Evolutionary conservation across 2,113 vertebrate genomes (phyloP), one percentile per base, ranked within the genome.

Genomic region (Fregata magnificens): DNA sequence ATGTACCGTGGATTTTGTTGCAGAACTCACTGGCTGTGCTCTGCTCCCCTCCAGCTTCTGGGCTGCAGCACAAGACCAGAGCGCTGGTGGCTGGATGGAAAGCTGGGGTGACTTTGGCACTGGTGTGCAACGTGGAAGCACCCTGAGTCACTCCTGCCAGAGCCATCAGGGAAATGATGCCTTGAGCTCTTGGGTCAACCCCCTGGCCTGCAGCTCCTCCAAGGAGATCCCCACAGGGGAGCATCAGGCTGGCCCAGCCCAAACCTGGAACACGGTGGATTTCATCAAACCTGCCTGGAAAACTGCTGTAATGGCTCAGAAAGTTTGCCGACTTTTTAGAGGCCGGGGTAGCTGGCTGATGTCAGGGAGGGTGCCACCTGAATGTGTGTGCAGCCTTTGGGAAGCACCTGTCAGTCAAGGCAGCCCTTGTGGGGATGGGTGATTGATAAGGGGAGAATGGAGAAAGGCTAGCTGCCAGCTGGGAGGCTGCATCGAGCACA

Each of bases 121-220:
- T 32, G 34, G 17, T 0, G 2, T 12, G 20, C 34, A 16, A 3
- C 2, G 1, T 19, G 16, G 36, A 22, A 28, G 21, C 52, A 55
- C 12, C 25, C 49, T 3, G 2, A 22, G 59, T 34, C 4, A 1
- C 7, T 74, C 52, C 34, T 1, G 0, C 16, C 1, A 1, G 28
- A 90, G 9, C 18, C 11, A 16, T 19, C 1, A 2, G 19, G 22
- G 17, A 72, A 78, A 47, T 0, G 0, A 34, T 36, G 11, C 18
- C 32, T 45, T 2, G 3, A 77, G 52, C n/a, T 61, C 13, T 25
- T 4, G 3, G 44, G 20, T 42, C 10, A 0, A 5, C 7, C 10
- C 66, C 8, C 42, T 50, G 69, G 36, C n/a, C 53, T 50, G 29
- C 59, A 69, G 34, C 21, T 67, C 31, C 55, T 55, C n/a, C 4